A percentile compares a stretch with the other conserved stretches of the same genome.
Conservation (phyloP, 2,113 vertebrate species). For the Nothoprocta pentlandii region DNA sequence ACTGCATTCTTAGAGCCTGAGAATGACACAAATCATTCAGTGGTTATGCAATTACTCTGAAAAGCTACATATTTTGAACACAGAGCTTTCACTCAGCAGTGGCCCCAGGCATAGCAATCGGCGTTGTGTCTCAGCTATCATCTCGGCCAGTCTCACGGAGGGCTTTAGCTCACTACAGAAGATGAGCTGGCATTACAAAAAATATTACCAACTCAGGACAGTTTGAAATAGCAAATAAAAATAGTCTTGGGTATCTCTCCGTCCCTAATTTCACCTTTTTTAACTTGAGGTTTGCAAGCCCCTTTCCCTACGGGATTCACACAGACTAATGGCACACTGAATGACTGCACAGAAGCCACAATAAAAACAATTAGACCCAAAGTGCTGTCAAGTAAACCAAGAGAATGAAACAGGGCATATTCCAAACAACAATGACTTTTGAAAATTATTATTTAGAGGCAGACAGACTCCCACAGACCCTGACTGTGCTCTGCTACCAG, state of each 20-base stretch:
- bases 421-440: not conserved
- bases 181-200: not conserved
- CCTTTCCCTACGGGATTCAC: not conserved
- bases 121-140: conserved; percentile 7
- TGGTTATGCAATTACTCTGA: conserved; percentile 44
- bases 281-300: not conserved
- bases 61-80: conserved; percentile 38
- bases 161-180: not conserved
- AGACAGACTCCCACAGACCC: not conserved
- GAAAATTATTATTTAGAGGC: not conserved
- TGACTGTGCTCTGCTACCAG: fast-evolving
- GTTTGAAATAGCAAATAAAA: not conserved
- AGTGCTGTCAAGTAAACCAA: not conserved
- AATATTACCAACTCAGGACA: not conserved
- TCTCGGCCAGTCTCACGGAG: not conserved
- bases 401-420: not conserved
- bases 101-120: not conserved
- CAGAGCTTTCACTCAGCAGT: conserved; percentile 31
- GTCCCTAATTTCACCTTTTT: not conserved
- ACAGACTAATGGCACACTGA: not conserved
- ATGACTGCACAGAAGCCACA: not conserved
- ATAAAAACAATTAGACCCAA: not conserved
- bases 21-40: conserved; percentile 43
- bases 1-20: not conserved
- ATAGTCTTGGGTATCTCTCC: not conserved